Conservation (phyloP, 2,888 invertebrate species). For the Metacarcinus magister region DNA sequence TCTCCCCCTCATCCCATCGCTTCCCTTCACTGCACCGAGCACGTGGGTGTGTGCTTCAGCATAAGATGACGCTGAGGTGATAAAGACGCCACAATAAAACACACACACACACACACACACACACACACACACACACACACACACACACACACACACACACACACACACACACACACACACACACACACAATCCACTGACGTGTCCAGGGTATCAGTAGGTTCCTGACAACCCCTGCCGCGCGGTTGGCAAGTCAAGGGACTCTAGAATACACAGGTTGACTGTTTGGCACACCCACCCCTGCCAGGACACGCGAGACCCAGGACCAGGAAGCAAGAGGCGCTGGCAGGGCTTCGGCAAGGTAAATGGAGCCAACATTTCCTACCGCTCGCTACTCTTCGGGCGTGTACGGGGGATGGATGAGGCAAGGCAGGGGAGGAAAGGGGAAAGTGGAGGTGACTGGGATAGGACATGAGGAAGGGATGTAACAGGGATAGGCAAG, state of each 20-base stretch:
- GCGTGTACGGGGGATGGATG: background rate
- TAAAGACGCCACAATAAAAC: background rate
- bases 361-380: background rate
- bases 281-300: slow-evolving; percentile 4
- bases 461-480: background rate
- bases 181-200: background rate
- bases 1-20: background rate
- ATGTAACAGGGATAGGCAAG: background rate
- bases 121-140: background rate
- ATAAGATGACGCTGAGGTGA: background rate
- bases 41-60: slow-evolving; percentile 22
- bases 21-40: background rate
- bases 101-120: background rate
- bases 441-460: background rate
- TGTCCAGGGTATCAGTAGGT: background rate
- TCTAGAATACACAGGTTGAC: background rate
- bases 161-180: background rate
- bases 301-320: slow-evolving; percentile 27
- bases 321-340: slow-evolving; percentile 5
- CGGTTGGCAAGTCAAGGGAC: background rate
- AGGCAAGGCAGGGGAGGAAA: background rate
- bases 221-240: background rate
- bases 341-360: background rate
- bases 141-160: background rate
- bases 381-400: background rate